Base-by-base conservation (phyloP, 2,113 vertebrate species). In the Odontophorus gujanensis region DNA sequence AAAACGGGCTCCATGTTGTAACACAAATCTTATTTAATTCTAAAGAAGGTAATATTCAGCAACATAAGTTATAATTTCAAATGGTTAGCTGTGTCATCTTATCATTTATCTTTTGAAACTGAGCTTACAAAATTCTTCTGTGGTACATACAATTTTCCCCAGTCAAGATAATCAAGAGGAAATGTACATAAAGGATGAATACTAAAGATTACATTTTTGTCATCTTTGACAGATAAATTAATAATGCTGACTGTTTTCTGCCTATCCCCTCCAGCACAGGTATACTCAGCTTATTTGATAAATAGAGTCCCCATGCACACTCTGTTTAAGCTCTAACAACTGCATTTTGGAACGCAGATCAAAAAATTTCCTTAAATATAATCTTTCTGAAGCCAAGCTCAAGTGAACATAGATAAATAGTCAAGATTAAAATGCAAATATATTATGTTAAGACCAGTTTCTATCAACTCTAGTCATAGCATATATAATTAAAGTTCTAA, bases 1-100 rank as follows among this genome's bases (percentile, higher is more conserved):
- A 61, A 81, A 7, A 61, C 15, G 63, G 38, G 38, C 43, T 95
- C 45, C 30, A 6, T 90, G 25, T 80, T 93, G 78, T 59, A 87
- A 74, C 38, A 65, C 51, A 51, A 89, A 74, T 42, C 43, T 69
- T 92, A 85, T 42, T 92, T 85, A 68, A 88, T 87, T 79, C 80
- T 77, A 95, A 97, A 90, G n/a, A 78, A 95, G 59, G 32, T 96
- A 65, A 91, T 78, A 87, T 75, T 96, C 87, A 86, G 50, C 79
- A 96, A 89, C 53, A 82, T 85, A 61, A 92, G 57, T 90, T 96
- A 6, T 92, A 89, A 95, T 96, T 96, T 96, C 58, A 84, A 7
- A 79, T 59, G 32, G 91, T 96, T 93, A 96, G 28, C 81, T 48
- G 15, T 74, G 32, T 81, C 91, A 85, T 71, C 11, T 95, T 90